Base-by-base conservation (phyloP, 2,797 vertebrate species). In the Spinus olivaceus region DNA sequence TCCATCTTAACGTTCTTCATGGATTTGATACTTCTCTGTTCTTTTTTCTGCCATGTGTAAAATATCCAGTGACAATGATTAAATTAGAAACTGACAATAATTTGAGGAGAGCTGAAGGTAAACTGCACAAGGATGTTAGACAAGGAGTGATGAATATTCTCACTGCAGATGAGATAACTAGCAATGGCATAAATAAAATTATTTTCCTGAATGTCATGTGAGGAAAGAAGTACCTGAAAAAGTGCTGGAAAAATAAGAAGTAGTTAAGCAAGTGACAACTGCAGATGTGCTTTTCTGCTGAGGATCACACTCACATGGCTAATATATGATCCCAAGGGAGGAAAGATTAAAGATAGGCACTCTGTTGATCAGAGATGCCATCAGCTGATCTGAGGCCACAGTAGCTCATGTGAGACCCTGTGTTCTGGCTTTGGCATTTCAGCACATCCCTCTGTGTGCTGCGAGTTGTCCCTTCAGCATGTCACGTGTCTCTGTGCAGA, bases 351-450 rank as follows among this genome's bases (percentile, higher is more conserved):
- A 91, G 95, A 91, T 78, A 95, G 73, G 20, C 0, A 4, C 30
- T 51, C 41, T 73, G 85, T 33, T 79, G 42, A 90, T 78, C 85
- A 88, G 56, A 84, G 88, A 95, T 94, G 77, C 54, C 66, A 86
- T 97, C 92, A 88, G 66, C 80, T 92, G 95, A 92, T 92, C 22
- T 59, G 49, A 77, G 80, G 81, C 44, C 53, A 32, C n/a, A 56
- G 78, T 9, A 54, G 35, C n/a, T 86, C 92, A 73, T 53, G 59
- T 61, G 66, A 91, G 25, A 46, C 53, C 12, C 41, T 44, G 37
- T 33, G 32, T 22, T 42, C 33, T 86, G 49, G 15, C 21, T 82
- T 54, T 50, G 53, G 57, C 54, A 65, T 49, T 54, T 8, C 61
- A 63, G 53, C 50, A 70, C 18, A 47, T 71, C 39, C 25, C 46